Conservation (phyloP, 2,888 invertebrate species). For the Embidobia sp. region DNA sequence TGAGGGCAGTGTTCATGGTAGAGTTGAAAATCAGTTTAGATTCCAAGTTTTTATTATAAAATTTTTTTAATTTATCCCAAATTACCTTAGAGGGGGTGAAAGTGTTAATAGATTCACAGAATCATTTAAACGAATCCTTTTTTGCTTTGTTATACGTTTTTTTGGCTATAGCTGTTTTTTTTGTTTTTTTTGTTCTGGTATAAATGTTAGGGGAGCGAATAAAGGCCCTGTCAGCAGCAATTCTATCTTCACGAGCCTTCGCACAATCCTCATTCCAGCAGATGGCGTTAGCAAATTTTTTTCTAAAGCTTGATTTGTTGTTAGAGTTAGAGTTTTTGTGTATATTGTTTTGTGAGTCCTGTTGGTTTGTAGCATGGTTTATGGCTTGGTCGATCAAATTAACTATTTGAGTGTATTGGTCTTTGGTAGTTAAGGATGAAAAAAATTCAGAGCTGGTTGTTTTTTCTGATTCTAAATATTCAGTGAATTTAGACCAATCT, state of each 20-base stretch:
- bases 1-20: conserved; percentile 4
- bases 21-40: conserved; percentile 8
- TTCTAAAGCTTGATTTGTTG: not conserved
- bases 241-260: conserved; percentile 4
- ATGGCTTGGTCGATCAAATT: too few species aligned
- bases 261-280: conserved; percentile 26
- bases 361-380: too few species aligned
- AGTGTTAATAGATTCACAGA: not conserved
- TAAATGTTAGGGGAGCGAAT: not conserved
- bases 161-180: conserved; percentile 18
- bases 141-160: conserved; percentile 20
- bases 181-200: conserved; percentile 17
- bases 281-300: not conserved
- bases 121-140: conserved; percentile 8
- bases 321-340: not conserved
- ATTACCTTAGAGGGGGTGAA: conserved; percentile 1
- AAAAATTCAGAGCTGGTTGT: too few species aligned
- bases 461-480: too few species aligned
- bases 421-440: too few species aligned
- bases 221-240: conserved; percentile 8
- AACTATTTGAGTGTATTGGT: too few species aligned
- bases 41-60: conserved; percentile 26
- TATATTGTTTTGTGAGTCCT: too few species aligned
- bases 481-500: too few species aligned
- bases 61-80: conserved; percentile 31